Percentiles rank a stretch among this genome's conserved stretches.
phyloP scores from a whole-genome alignment of 2,888 invertebrate genomes.

The Thysanoteuthis rhombus region DNA sequence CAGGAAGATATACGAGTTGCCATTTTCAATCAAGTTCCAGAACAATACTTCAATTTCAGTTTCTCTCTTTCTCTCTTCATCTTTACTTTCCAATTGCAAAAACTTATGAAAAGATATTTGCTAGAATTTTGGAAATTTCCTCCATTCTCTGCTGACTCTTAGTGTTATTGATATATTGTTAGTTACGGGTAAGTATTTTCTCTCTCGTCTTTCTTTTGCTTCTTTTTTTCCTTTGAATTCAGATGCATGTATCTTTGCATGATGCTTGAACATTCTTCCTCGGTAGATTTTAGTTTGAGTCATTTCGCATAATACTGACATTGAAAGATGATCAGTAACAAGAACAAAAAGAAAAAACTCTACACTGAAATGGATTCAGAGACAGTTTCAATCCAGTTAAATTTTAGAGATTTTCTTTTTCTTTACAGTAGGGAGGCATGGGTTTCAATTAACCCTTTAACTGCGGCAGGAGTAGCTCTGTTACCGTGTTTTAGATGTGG shows the following conservation, averaged over 20 bases:
- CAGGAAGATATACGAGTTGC: no score
- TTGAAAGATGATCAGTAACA: neutral
- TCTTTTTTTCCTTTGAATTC: neutral
- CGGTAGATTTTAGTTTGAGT: neutral
- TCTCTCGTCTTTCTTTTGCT: neutral
- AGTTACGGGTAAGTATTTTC: neutral
- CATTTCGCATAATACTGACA: neutral
- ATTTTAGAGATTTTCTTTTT: neutral
- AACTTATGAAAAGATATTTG: no score
- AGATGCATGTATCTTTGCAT: neutral
- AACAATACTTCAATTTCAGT: no score
- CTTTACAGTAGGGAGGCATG: neutral
- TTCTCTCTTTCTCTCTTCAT: no score
- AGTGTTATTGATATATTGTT: neutral
- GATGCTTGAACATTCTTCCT: neutral
- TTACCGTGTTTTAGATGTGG: no score
- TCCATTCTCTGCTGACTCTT: no score
- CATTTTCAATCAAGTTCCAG: no score
- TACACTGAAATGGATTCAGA: neutral
- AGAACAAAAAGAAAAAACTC: neutral
- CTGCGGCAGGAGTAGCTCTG: no score
- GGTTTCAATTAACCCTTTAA: no score
- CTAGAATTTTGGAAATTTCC: no score
- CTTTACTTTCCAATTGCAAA: no score
- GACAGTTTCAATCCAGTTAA: neutral